phyloP scores from a whole-genome alignment of 1,140 invertebrate genomes.

The Brachionus calyciflorus region DNA sequence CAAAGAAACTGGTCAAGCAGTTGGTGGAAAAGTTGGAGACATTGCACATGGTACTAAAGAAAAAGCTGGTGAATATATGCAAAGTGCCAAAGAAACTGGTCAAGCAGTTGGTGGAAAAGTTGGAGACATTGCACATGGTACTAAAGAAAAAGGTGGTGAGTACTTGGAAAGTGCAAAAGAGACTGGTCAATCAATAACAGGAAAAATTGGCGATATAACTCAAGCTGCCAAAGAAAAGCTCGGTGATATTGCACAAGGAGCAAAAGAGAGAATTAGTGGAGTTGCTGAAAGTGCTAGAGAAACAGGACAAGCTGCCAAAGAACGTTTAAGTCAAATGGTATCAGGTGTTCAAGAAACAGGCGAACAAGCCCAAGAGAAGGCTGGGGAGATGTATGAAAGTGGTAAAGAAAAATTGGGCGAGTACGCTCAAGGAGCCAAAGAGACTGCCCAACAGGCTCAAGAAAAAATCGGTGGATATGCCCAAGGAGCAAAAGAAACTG shows the following conservation, averaged over 20 bases:
- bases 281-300: background rate
- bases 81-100: background rate
- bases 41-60: background rate
- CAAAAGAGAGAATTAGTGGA: background rate
- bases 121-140: background rate
- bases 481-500: background rate
- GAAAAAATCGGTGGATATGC: background rate
- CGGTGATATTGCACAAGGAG: background rate
- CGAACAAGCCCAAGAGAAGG: background rate
- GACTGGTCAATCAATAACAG: background rate
- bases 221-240: background rate
- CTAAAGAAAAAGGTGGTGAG: conserved; percentile 18
- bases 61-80: background rate
- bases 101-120: background rate
- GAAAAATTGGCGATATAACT: background rate
- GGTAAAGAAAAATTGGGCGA: background rate
- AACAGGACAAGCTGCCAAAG: background rate
- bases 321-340: background rate
- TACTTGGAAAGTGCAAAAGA: background rate
- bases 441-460: background rate
- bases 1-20: background rate
- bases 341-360: background rate
- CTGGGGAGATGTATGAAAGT: background rate
- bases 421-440: background rate
- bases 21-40: background rate